Evolutionary conservation across 2,888 invertebrate species (phyloP).

Genomic region (Drosophila mercatorum): DNA sequence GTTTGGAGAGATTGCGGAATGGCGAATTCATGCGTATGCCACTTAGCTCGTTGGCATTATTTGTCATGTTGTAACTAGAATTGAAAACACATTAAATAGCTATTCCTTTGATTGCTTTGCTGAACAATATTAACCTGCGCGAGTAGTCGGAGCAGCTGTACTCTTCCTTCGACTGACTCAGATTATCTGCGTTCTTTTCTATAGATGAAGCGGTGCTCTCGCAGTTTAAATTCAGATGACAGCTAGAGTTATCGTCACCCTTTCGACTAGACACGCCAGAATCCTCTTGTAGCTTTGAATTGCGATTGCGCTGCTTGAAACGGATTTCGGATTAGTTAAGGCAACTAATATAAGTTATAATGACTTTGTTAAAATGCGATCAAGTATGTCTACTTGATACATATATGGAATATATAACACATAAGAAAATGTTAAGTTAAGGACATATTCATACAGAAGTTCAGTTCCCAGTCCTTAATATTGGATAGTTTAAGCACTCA

Average conservation of each 20-base stretch:
- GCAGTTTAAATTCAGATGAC: slow-evolving; percentile 86
- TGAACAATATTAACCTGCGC: slow-evolving; percentile 83
- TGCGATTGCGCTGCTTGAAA: slow-evolving; percentile 68
- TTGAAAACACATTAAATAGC: background rate
- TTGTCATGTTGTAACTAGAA: slow-evolving; percentile 81
- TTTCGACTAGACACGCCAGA: slow-evolving; percentile 86
- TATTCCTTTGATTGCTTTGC: background rate
- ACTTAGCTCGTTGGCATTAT: slow-evolving; percentile 82
- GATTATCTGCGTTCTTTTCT: slow-evolving; percentile 79
- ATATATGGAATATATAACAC: no score
- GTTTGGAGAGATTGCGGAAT: slow-evolving; percentile 81
- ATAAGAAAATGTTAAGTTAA: no score
- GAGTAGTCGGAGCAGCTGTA: slow-evolving; percentile 84
- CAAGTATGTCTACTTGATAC: no score
- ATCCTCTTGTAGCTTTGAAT: slow-evolving; percentile 79
- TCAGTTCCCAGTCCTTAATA: no score
- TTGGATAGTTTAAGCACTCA: no score
- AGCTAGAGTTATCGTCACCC: slow-evolving; percentile 85
- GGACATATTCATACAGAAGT: no score
- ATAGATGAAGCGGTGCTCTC: slow-evolving; percentile 85
- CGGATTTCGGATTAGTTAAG: background rate
- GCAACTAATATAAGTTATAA: background rate
- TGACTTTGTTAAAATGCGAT: no score
- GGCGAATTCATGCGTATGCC: slow-evolving; percentile 83
- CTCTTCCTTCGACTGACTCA: slow-evolving; percentile 82